phyloP scores from a whole-genome alignment of 1,140 invertebrate species.

The Musca domestica region DNA sequence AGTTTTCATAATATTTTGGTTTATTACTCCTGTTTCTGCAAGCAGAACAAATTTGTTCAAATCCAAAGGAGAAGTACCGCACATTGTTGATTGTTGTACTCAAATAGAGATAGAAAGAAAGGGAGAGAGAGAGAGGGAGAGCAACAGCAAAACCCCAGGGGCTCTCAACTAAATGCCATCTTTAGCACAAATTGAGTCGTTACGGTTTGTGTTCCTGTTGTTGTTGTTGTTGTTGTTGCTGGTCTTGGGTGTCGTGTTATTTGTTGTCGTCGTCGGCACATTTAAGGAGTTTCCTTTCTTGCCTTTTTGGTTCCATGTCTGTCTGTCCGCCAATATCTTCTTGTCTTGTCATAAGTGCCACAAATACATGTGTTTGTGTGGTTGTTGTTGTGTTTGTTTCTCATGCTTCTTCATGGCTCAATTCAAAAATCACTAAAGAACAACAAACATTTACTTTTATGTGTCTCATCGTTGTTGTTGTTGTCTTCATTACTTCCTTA shows the following conservation, averaged over 20 bases:
- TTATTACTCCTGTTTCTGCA: conserved; percentile 21
- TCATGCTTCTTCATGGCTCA: no score
- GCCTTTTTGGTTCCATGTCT: neutral
- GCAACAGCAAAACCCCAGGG: neutral
- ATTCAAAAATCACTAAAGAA: no score
- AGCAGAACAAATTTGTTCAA: conserved; percentile 20
- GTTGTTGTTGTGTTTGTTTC: conserved; percentile 5
- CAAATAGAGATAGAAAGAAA: neutral
- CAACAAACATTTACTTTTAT: no score
- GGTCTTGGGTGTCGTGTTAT: neutral
- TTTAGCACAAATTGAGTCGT: conserved; percentile 17
- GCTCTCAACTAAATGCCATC: neutral
- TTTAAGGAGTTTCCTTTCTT: conserved; percentile 9
- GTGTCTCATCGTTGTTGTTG: no score
- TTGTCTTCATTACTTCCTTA: no score
- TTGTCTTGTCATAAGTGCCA: neutral
- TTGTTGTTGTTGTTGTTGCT: conserved; percentile 1
- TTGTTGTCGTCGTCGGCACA: neutral
- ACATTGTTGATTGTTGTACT: neutral
- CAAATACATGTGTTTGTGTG: neutral
- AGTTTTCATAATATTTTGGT: conserved; percentile 23
- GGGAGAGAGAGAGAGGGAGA: neutral
- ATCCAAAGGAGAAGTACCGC: neutral
- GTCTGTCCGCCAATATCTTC: neutral
- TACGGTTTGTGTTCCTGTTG: neutral